Conservation (phyloP, 2,888 invertebrate genomes). For the Allophyes oxyacanthae region DNA sequence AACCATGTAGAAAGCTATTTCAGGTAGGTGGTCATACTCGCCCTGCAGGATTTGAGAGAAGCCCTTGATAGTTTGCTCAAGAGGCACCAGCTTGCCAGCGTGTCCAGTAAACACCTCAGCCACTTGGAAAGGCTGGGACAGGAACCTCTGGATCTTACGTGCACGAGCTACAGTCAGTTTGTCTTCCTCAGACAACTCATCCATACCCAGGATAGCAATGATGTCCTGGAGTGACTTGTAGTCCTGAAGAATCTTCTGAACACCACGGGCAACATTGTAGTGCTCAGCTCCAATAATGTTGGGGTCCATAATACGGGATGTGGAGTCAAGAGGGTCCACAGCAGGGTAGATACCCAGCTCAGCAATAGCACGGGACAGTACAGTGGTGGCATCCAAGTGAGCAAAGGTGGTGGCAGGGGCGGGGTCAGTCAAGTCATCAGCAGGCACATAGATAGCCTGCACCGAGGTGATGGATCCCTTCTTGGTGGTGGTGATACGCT, state of each 20-base stretch:
- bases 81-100: slow-evolving; percentile 96
- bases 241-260: slow-evolving; percentile 97
- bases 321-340: slow-evolving; percentile 98
- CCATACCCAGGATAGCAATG: slow-evolving; percentile 96
- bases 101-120: slow-evolving; percentile 98
- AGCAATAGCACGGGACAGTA: slow-evolving; percentile 97
- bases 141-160: slow-evolving; percentile 97
- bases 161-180: slow-evolving; percentile 98
- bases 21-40: slow-evolving; percentile 97
- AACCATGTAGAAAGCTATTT: slow-evolving; percentile 98
- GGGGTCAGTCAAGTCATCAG: slow-evolving; percentile 98
- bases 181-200: slow-evolving; percentile 97
- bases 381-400: slow-evolving; percentile 98
- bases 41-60: slow-evolving; percentile 95
- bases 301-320: slow-evolving; percentile 98
- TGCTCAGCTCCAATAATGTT: slow-evolving; percentile 97
- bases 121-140: slow-evolving; percentile 97
- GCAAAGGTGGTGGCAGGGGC: slow-evolving; percentile 98
- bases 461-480: slow-evolving; percentile 99
- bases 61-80: slow-evolving; percentile 96
- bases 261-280: slow-evolving; percentile 96
- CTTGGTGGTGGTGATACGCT: slow-evolving; percentile 97
- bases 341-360: slow-evolving; percentile 98
- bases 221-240: slow-evolving; percentile 94
- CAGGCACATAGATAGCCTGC: slow-evolving; percentile 98